A percentile compares a stretch with the other conserved stretches of the same genome.
phyloP scores from a whole-genome alignment of 2,797 vertebrate species.

The Carcharodon carcharias region DNA sequence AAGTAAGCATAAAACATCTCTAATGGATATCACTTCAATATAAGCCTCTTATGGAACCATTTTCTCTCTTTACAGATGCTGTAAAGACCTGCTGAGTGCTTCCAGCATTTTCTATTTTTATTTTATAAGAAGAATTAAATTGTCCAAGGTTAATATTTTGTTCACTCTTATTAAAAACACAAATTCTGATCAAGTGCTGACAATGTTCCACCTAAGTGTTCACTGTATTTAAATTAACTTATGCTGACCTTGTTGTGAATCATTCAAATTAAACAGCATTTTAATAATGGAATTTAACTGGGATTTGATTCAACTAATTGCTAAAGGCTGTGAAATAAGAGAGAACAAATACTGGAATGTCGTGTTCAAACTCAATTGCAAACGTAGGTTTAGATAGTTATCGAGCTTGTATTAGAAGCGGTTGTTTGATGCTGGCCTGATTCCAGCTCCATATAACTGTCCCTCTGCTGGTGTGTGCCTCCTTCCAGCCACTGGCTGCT shows the following conservation, averaged over 20 bases:
- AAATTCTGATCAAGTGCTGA: background rate
- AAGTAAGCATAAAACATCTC: background rate
- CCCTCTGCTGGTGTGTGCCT: background rate
- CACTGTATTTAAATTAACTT: background rate
- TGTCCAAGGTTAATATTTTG: background rate
- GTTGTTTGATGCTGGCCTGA: background rate
- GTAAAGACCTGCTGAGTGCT: no score
- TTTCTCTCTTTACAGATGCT: background rate
- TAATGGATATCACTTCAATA: constrained; percentile 10
- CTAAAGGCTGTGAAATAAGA: background rate
- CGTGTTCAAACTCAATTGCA: background rate
- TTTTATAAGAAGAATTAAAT: background rate
- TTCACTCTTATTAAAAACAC: background rate
- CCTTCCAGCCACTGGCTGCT: background rate
- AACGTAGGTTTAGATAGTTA: background rate
- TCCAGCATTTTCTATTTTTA: background rate
- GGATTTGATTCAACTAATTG: background rate
- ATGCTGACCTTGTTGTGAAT: background rate
- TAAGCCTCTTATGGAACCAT: background rate
- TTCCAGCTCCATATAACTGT: background rate
- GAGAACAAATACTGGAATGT: background rate
- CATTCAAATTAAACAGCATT: background rate
- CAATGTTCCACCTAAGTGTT: background rate
- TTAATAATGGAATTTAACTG: background rate
- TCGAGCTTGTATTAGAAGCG: background rate